Evolutionary conservation across 2,888 invertebrate genomes (phyloP).

Genomic region (Seira sanloemensis): DNA sequence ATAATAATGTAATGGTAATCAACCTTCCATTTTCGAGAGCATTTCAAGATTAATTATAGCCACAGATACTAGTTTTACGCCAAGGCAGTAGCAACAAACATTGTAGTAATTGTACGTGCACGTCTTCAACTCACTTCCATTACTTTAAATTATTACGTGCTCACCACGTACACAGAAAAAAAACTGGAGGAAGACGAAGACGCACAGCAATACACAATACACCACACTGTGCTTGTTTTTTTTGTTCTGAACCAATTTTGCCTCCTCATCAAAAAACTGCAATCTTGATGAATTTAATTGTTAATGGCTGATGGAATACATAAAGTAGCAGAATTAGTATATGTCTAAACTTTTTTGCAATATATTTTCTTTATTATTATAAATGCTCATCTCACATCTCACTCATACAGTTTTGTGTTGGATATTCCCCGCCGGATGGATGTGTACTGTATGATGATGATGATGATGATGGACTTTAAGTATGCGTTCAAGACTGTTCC

Average conservation of each 20-base stretch:
- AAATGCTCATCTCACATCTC: no score
- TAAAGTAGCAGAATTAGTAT: conserved; percentile 24
- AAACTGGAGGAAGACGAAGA: neutral
- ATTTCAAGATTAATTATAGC: neutral
- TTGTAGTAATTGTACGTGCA: no score
- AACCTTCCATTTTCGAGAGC: conserved; percentile 24
- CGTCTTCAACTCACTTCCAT: no score
- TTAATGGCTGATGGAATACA: conserved; percentile 39
- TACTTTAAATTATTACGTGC: neutral
- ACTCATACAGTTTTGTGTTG: no score
- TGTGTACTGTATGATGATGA: no score
- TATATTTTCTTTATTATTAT: neutral
- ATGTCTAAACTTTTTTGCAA: conserved; percentile 6
- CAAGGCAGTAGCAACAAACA: no score
- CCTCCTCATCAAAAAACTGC: conserved; percentile 37
- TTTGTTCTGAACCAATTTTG: conserved; percentile 37
- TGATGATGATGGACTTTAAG: no score
- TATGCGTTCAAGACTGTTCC: no score
- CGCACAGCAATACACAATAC: no score
- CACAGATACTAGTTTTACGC: no score
- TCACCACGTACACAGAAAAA: neutral
- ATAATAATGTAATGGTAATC: conserved; percentile 44
- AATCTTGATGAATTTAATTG: conserved; percentile 51
- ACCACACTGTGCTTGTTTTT: no score
- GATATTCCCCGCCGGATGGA: no score